Evolutionary conservation across 2,888 invertebrate genomes (phyloP).

Genomic region (Epistrophella euchroma): DNA sequence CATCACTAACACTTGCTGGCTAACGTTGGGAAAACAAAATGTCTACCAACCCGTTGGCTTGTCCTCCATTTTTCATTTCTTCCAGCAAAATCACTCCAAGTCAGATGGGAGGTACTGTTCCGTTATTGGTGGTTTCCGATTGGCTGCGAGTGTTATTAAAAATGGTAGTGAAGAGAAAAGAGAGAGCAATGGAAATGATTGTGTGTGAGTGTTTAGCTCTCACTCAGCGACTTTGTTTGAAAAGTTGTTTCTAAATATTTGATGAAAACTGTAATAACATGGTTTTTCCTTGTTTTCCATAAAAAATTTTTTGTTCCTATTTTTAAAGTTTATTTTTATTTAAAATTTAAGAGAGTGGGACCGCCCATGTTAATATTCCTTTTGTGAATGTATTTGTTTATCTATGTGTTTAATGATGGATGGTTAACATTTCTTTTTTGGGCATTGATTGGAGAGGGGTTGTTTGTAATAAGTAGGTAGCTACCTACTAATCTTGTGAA

Average conservation of each 20-base stretch:
- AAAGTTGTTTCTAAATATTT: constrained; percentile 71
- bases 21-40: constrained; percentile 56
- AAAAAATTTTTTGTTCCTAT: background rate
- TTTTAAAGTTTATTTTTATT: constrained; percentile 20
- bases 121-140: constrained; percentile 37
- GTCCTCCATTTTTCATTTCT: constrained; percentile 59
- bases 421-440: constrained; percentile 31
- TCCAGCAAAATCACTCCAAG: background rate
- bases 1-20: constrained; percentile 35
- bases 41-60: constrained; percentile 46
- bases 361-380: constrained; percentile 44
- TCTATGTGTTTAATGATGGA: constrained; percentile 34
- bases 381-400: background rate
- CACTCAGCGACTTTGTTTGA: constrained; percentile 46
- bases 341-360: constrained; percentile 3
- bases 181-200: background rate
- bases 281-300: constrained; percentile 25
- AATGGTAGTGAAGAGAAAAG: constrained; percentile 52
- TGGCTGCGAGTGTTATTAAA: constrained; percentile 44
- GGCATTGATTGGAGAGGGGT: background rate
- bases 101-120: constrained; percentile 40
- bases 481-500: constrained; percentile 8
- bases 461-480: background rate
- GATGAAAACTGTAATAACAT: constrained; percentile 66
- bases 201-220: constrained; percentile 9